Percentiles rank a stretch among this genome's conserved stretches.
These are phyloP conservation scores for Ischnura elegans DNA, from an alignment of 2,888 invertebrate genomes.

Conservation along the genomic window DNA sequence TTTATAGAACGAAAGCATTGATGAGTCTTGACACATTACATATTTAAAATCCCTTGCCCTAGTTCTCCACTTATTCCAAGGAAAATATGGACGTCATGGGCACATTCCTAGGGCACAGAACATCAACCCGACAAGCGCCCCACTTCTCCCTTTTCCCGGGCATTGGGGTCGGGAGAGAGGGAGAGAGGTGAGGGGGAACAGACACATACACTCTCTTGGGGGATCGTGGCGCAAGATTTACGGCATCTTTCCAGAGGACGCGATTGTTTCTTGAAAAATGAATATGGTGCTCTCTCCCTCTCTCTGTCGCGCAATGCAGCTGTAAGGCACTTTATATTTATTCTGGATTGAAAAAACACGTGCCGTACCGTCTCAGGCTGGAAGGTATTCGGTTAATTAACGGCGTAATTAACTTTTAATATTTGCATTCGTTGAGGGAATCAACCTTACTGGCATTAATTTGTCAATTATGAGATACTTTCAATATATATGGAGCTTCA, in stretches of 20 bases:
- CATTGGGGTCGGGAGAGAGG: not conserved
- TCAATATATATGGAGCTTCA: too few relatives aligned
- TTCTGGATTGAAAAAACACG: not conserved
- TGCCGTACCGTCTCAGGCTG: not conserved
- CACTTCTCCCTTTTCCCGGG: not conserved
- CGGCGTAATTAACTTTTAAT: too few relatives aligned
- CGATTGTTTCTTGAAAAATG: not conserved
- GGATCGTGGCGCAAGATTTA: not conserved
- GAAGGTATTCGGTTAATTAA: too few relatives aligned
- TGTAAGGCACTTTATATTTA: not conserved
- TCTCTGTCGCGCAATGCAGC: not conserved
- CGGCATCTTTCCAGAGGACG: not conserved
- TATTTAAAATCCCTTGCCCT: constrained; percentile 26
- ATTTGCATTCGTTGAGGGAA: too few relatives aligned
- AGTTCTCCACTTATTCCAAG: constrained; percentile 7
- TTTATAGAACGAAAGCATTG: constrained; percentile 16
- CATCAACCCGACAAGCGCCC: not conserved
- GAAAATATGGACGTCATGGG: not conserved
- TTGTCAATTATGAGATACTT: too few relatives aligned
- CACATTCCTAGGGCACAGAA: constrained; percentile 30
- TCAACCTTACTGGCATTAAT: too few relatives aligned
- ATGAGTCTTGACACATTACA: constrained; percentile 27
- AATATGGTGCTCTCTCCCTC: not conserved
- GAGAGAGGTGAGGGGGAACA: too few relatives aligned
- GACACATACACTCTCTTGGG: not conserved